A percentile compares a stretch with the other conserved stretches of the same genome.
Conservation (phyloP, 2,113 vertebrate species). For the Pomatostomus ruficeps region DNA sequence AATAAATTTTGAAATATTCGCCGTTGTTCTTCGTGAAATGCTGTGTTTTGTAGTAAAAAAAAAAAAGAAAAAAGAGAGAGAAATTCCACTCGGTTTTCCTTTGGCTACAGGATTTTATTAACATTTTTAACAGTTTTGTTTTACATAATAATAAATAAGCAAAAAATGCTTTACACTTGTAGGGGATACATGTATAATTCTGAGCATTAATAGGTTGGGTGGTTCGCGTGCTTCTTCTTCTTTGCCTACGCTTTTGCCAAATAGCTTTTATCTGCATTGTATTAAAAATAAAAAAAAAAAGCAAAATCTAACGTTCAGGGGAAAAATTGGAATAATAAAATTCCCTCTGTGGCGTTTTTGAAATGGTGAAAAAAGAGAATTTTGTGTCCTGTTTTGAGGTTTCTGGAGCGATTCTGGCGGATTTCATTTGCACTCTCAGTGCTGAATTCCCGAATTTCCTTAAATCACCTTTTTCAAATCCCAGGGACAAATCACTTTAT, state of each 20-base stretch:
- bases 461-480: not conserved
- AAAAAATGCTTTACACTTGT: conserved; percentile 68
- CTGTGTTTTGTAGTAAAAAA: not conserved
- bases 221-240: conserved; percentile 3
- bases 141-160: conserved; percentile 80
- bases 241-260: conserved; percentile 49
- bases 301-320: conserved; percentile 21
- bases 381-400: not conserved
- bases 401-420: not conserved
- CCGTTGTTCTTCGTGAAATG: not conserved
- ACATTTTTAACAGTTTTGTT: conserved; percentile 57
- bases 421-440: not conserved
- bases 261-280: conserved; percentile 34
- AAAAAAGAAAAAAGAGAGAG: not conserved
- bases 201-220: conserved; percentile 47
- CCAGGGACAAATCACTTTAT: not conserved
- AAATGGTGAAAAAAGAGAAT: not conserved
- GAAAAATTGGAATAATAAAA: not conserved
- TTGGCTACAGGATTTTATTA: conserved; percentile 69
- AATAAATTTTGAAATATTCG: conserved; percentile 27
- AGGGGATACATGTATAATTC: conserved; percentile 65
- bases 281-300: conserved; percentile 48
- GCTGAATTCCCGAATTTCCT: not conserved
- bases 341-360: not conserved
- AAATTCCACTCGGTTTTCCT: not conserved